These are phyloP conservation scores for Sebastes itinus DNA, from an alignment of 2,797 vertebrate genomes.

Conservation along the genomic window DNA sequence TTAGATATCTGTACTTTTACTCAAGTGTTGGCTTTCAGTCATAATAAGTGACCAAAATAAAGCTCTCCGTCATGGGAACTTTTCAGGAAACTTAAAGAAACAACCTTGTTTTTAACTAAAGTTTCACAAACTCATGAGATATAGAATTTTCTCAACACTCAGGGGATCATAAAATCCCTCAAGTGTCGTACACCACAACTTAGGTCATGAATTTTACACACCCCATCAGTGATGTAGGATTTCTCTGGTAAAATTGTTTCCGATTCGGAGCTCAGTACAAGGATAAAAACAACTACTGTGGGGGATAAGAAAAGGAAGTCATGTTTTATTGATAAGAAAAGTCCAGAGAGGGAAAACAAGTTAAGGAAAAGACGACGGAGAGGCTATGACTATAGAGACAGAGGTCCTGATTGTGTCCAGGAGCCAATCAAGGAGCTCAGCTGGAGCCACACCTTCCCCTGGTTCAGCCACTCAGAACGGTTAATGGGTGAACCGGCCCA, in stretches of 20 bases:
- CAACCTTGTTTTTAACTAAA: not conserved
- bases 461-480: not conserved
- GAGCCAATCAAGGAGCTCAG: constrained; percentile 26
- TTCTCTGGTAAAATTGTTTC: not conserved
- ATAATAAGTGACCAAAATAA: not conserved
- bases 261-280: not conserved
- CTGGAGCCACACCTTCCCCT: not conserved
- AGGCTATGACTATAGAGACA: not conserved
- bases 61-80: not conserved
- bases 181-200: not conserved
- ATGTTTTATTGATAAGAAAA: constrained; percentile 12
- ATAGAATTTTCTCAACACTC: not conserved
- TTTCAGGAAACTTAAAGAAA: not conserved
- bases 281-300: not conserved
- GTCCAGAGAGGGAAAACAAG: not conserved
- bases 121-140: not conserved
- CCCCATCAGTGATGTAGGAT: not conserved
- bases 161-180: not conserved
- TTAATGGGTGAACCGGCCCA: constrained; percentile 23
- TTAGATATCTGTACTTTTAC: no score
- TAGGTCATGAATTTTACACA: not conserved
- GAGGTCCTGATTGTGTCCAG: not conserved
- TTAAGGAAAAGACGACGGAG: not conserved
- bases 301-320: not conserved
- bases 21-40: no score